Evolutionary conservation across 2,113 vertebrate genomes (phyloP).

Genomic region (Thinocorus orbignyianus): DNA sequence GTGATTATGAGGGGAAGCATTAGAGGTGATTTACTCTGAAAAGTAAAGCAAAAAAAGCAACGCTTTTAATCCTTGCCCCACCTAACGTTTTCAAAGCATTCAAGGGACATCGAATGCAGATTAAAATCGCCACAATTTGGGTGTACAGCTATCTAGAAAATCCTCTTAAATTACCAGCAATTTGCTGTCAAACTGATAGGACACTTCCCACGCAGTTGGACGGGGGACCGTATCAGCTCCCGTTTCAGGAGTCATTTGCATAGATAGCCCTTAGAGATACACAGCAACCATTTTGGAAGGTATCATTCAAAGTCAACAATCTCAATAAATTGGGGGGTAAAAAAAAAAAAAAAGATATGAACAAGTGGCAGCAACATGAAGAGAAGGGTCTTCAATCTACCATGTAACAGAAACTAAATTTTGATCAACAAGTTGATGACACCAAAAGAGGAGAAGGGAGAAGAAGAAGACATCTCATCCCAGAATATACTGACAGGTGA

Average conservation of each 20-base stretch:
- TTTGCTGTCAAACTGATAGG: neutral
- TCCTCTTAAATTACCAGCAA: neutral
- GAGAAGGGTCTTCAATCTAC: neutral
- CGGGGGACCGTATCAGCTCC: neutral
- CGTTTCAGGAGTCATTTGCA: neutral
- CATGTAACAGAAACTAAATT: neutral
- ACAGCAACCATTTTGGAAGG: neutral
- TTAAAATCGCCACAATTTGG: neutral
- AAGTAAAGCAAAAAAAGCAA: neutral
- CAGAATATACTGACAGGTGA: neutral
- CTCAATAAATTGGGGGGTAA: neutral
- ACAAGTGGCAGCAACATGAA: neutral
- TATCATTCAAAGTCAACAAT: neutral
- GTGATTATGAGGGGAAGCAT: neutral
- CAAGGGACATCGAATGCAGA: neutral
- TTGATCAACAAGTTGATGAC: neutral
- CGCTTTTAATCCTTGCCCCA: neutral
- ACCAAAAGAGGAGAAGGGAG: neutral
- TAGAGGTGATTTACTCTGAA: neutral
- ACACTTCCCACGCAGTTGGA: neutral
- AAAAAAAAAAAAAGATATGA: no score
- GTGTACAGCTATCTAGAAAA: neutral
- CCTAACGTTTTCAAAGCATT: neutral
- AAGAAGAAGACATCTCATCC: neutral
- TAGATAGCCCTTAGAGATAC: neutral